These are phyloP conservation scores for Tenthredo distinguenda DNA, from an alignment of 2,888 invertebrate species.

Conservation along the genomic window DNA sequence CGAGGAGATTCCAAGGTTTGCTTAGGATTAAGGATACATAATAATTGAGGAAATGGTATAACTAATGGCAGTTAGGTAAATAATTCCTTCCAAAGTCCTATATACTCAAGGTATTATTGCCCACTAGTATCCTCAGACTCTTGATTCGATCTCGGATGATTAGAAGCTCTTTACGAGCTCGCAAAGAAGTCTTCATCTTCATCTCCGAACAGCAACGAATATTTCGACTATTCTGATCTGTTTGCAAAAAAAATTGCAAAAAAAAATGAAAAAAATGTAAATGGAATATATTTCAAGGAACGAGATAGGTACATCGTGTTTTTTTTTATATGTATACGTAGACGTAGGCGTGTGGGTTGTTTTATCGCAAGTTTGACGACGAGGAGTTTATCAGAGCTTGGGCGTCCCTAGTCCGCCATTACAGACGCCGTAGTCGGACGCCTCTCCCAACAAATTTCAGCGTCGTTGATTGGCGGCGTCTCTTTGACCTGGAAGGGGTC, in stretches of 20 bases:
- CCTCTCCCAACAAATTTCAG: constrained; percentile 11
- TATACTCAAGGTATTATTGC: constrained; percentile 43
- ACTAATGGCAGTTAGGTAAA: constrained; percentile 21
- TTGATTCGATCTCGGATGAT: background rate
- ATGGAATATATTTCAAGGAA: background rate
- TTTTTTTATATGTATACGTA: background rate
- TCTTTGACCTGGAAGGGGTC: constrained; percentile 36
- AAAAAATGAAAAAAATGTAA: background rate
- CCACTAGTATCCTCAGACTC: background rate
- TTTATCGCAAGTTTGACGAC: constrained; percentile 32
- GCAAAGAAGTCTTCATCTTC: too few species aligned
- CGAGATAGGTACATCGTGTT: background rate
- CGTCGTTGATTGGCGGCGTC: constrained; percentile 37
- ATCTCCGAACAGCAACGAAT: too few species aligned
- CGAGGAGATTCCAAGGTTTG: background rate
- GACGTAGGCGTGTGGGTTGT: constrained; percentile 23
- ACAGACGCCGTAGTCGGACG: constrained; percentile 28
- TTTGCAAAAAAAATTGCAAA: background rate
- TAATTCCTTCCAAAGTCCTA: constrained; percentile 26
- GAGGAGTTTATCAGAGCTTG: constrained; percentile 33
- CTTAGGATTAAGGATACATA: constrained; percentile 48
- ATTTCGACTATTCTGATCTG: background rate
- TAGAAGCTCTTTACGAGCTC: background rate
- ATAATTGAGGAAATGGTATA: constrained; percentile 30
- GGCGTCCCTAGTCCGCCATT: constrained; percentile 46